Evolutionary conservation across 2,113 vertebrate species (phyloP).

Genomic region (Ptychochromis oligacanthus): DNA sequence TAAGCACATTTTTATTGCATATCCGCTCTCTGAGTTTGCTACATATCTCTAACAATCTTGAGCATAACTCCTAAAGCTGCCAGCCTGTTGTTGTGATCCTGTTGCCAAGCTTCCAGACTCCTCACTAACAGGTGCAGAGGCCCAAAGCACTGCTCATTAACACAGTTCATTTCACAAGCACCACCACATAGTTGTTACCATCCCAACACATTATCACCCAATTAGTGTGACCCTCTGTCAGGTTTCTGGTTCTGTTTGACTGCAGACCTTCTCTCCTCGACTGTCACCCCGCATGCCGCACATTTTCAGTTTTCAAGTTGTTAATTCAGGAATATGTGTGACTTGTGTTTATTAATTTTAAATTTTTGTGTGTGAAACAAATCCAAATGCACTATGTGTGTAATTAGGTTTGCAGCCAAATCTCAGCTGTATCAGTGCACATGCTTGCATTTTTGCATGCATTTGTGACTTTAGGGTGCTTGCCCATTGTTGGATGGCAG

Average conservation of each 20-base stretch:
- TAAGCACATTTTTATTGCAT: neutral
- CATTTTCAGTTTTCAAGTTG: neutral
- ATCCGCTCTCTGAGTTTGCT: neutral
- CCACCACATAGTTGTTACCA: conserved; percentile 31
- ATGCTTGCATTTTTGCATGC: conserved; percentile 15
- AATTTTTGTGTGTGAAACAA: neutral
- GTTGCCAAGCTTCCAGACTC: conserved; percentile 9
- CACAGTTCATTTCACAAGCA: conserved; percentile 64
- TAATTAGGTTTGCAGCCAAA: neutral
- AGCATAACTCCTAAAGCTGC: conserved; percentile 28
- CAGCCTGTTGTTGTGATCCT: conserved; percentile 18
- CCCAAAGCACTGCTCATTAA: conserved; percentile 59
- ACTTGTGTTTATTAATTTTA: neutral
- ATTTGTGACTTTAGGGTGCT: conserved; percentile 13
- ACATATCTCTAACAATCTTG: neutral
- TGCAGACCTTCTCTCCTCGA: conserved; percentile 8
- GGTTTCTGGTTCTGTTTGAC: conserved; percentile 37
- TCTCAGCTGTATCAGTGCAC: neutral
- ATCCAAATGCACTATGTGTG: neutral
- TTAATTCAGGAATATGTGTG: neutral
- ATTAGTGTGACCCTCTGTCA: conserved; percentile 60
- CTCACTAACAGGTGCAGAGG: conserved; percentile 62
- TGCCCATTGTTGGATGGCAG: conserved; percentile 21
- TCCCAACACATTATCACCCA: conserved; percentile 71
- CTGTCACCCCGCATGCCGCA: neutral